Base-by-base conservation (phyloP, 2,797 vertebrate species). In the Macropodus opercularis region DNA sequence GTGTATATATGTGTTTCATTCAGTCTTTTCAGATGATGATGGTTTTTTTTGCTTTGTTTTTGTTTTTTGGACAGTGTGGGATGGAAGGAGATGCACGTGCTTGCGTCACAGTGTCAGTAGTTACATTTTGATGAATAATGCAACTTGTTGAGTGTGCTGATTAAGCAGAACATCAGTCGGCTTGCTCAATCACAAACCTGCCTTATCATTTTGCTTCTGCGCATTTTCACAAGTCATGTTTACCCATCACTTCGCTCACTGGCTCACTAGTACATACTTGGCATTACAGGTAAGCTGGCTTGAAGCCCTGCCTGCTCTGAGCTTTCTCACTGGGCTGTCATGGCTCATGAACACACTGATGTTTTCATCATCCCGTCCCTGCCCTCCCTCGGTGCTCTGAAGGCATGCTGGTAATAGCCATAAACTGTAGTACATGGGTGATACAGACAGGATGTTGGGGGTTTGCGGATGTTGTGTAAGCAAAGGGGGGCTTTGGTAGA, bases 391-490 rank as follows among this genome's bases (percentile, higher is more conserved):
- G 3, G 14, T 49, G 47, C 22, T 51, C 51, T 40, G n/a, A 51
- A 14, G 26, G 40, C 66, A 77, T 80, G 82, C 36, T 68, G 56
- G 68, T 31, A n/a, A 34, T 69, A 17, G 18, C n/a, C n/a, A 32
- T 13, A 32, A 5, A 14, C 31, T 32, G 13, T 32, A 14, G 31
- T 14, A 2, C 14, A 13, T 32, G 31, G 31, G 31, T 32, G 44
- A 77, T 57, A 39, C 42, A 65, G 69, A 82, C 81, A 85, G 88
- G 80, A 31, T 62, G 56, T 6, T 6, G 39, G 31, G 18, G 43
- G 48, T 52, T 52, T 53, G 38, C 43, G 38, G 8, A 32, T 56
- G 48, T 24, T 51, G 23, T 36, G n/a, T 22, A 40, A 21, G 11
- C 38, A 15, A 34, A n/a, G 50, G 51, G 29, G 23, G 21, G 13